Percentiles rank a stretch among this genome's conserved stretches.
Evolutionary conservation across 2,113 vertebrate genomes (phyloP).

Genomic region (Caretta caretta): DNA sequence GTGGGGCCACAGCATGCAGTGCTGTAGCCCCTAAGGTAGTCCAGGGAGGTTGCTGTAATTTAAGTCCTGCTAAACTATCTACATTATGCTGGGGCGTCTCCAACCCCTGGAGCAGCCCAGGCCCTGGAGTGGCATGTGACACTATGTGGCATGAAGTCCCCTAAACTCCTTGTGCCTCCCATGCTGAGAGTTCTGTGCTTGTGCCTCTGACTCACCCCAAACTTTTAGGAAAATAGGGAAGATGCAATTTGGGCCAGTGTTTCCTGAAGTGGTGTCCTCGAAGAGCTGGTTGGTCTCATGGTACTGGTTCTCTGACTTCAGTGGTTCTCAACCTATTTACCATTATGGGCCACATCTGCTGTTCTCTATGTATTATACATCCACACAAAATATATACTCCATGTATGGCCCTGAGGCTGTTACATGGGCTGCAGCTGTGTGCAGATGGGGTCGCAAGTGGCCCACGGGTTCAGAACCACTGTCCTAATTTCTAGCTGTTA

Average conservation of each 20-base stretch:
- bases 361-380: too few species aligned
- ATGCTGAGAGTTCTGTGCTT: background rate
- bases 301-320: too few species aligned
- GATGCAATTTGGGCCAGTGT: background rate
- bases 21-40: background rate
- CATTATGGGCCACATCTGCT: too few species aligned
- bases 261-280: background rate
- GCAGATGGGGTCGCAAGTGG: too few species aligned
- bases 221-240: background rate
- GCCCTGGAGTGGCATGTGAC: background rate
- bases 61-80: background rate
- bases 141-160: fast-evolving
- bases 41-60: background rate
- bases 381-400: too few species aligned
- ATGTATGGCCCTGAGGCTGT: too few species aligned
- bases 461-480: too few species aligned
- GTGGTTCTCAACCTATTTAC: too few species aligned
- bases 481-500: background rate
- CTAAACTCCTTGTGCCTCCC: background rate
- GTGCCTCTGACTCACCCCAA: background rate
- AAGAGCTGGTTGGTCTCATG: background rate
- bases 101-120: background rate
- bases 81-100: background rate
- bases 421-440: too few species aligned
- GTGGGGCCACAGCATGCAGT: background rate